These are phyloP conservation scores for Macquaria australasica DNA, from an alignment of 2,113 vertebrate species.

Conservation along the genomic window DNA sequence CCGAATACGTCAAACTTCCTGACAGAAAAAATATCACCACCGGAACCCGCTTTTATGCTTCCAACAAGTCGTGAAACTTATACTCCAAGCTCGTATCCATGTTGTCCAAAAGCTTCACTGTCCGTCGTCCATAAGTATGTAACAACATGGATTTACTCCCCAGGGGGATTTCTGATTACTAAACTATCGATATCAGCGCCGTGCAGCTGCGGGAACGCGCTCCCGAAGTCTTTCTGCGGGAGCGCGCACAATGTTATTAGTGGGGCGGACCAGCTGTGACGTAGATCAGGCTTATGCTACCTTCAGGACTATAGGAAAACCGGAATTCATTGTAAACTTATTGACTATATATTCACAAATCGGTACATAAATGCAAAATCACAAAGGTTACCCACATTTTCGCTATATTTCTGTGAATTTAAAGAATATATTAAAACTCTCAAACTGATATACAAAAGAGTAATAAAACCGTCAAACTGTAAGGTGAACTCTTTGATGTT, in stretches of 20 bases:
- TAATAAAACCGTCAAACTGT: too few species aligned
- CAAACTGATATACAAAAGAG: too few species aligned
- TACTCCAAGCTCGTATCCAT: background rate
- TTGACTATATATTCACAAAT: too few species aligned
- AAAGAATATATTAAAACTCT: too few species aligned
- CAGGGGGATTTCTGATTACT: conserved; percentile 44
- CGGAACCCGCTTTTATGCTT: conserved; percentile 75
- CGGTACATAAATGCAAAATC: too few species aligned
- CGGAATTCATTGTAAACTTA: too few species aligned
- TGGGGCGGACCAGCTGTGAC: conserved; percentile 61
- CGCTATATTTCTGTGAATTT: too few species aligned
- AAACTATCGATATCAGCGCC: conserved; percentile 62
- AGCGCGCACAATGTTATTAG: conserved; percentile 57
- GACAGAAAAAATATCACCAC: conserved; percentile 76
- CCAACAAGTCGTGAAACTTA: conserved; percentile 43
- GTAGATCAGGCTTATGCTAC: conserved; percentile 23
- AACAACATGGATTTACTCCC: conserved; percentile 16
- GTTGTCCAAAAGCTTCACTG: background rate
- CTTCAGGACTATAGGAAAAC: background rate
- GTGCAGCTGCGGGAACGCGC: conserved; percentile 73
- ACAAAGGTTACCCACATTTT: too few species aligned
- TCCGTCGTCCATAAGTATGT: background rate
- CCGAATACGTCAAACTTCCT: conserved; percentile 82
- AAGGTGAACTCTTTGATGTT: too few species aligned
- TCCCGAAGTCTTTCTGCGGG: conserved; percentile 51